Base-by-base conservation (phyloP, 2,888 invertebrate genomes). In the Synanthedon vespiformis region DNA sequence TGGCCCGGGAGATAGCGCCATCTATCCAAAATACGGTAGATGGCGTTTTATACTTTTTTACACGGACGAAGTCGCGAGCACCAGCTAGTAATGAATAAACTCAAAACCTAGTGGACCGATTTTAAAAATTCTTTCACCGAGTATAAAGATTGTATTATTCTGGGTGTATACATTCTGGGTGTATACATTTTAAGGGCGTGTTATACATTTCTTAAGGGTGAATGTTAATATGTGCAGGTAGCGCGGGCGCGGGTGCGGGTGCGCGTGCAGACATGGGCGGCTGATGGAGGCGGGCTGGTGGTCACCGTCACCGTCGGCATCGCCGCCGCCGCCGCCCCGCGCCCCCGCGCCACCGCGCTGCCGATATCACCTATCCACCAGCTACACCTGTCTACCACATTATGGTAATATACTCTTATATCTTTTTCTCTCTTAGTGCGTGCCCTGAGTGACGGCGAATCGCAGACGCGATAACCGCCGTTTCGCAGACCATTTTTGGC, bases 291-390 rank as follows among this genome's bases (percentile, higher is more conserved):
- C 79, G 64, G 80, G 81, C 74, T 80, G 75, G 77, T 74, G 84
- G 80, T 81, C 80, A 60, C 80, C 82, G 61, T 79, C 82, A 65
- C 80, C 80, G 71, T 78, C 82, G 77, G 78, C 80, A 68, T 80
- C 83, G 61, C 80, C 83, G 77, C 83, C 82, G 79, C 80, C 82
- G 77, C 83, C 80, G 74, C 82, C 81, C 74, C 84, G 78, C 78
- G 80, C 79, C 78, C 77, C 80, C 68, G 79, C 77, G 70, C 71
- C 75, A 65, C 71, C 76, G 66, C 73, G 89, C 84, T 74, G 89
- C 74, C 66, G 84, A 62, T 74, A 79, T 60, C 73, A 84, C 50
- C 74, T 79, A 61, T 82, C 84, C 57, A 79, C 67, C 62, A 85
- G 86, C 70, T 86, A 87, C 72, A 83, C 67, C 60, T 86, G 84